Evolutionary conservation across 1,140 invertebrate genomes (phyloP).

Genomic region (Neocloeon triangulifer): DNA sequence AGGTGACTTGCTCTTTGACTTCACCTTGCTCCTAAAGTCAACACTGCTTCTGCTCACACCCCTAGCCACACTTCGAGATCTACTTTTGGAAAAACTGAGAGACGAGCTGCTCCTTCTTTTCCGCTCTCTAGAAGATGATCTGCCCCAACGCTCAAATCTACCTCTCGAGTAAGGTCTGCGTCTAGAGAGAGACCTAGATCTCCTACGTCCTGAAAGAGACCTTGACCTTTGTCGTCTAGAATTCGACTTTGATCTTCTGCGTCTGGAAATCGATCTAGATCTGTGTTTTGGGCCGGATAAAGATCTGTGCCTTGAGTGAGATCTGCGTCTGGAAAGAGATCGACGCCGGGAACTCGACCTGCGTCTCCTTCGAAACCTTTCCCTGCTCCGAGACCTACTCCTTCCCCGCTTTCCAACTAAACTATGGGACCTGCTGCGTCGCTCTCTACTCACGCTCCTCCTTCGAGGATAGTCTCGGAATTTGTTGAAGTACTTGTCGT

Average conservation of each 20-base stretch:
- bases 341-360: slow-evolving; percentile 10
- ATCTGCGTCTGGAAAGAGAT: no score
- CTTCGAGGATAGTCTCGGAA: no score
- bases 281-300: slow-evolving; percentile 11
- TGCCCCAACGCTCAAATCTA: slow-evolving; percentile 6
- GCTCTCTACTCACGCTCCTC: slow-evolving; percentile 13
- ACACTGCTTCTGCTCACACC: no score
- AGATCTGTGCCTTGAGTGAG: slow-evolving; percentile 11
- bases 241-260: no score
- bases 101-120: no score
- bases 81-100: no score
- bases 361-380: no score
- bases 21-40: no score
- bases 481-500: slow-evolving; percentile 1
- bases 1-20: no score
- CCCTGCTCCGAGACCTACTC: slow-evolving; percentile 12
- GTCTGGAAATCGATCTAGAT: slow-evolving; percentile 8
- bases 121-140: no score
- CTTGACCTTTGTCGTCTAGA: no score
- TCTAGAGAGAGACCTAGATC: slow-evolving; percentile 7
- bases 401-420: slow-evolving; percentile 12
- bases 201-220: slow-evolving; percentile 9
- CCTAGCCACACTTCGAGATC: no score
- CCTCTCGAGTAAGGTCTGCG: slow-evolving; percentile 9
- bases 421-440: slow-evolving; percentile 13